Conservation (phyloP, 2,888 invertebrate genomes). For the Spodoptera picta region DNA sequence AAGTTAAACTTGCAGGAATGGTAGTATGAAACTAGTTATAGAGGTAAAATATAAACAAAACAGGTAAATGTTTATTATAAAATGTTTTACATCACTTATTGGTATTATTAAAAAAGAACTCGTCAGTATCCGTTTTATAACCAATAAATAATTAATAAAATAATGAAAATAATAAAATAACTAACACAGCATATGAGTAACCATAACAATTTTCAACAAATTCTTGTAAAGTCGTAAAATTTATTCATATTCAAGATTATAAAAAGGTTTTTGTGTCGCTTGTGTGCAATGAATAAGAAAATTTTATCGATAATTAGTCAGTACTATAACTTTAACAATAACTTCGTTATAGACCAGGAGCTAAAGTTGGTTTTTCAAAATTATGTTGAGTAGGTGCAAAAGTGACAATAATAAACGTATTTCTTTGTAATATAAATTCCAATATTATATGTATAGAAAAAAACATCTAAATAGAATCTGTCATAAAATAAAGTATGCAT, state of each 20-base stretch:
- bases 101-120: slow-evolving; percentile 3
- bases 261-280: slow-evolving; percentile 47
- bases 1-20: no score
- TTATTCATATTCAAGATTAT: slow-evolving; percentile 51
- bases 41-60: no score
- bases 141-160: slow-evolving; percentile 28
- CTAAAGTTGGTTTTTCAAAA: not conserved
- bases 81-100: not conserved
- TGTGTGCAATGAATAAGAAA: slow-evolving; percentile 52
- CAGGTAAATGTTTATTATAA: not conserved
- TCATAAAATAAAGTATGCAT: no score
- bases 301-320: slow-evolving; percentile 66
- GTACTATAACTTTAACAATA: slow-evolving; percentile 62
- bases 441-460: no score
- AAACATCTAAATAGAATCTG: no score
- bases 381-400: no score
- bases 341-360: slow-evolving; percentile 56
- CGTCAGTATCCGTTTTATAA: slow-evolving; percentile 1
- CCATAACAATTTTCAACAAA: slow-evolving; percentile 38
- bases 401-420: no score
- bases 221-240: slow-evolving; percentile 55
- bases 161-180: slow-evolving; percentile 27
- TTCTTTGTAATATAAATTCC: no score
- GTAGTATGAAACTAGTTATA: no score
- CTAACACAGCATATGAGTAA: slow-evolving; percentile 17